Evolutionary conservation across 1,140 invertebrate species (phyloP), one percentile per base, ranked within the genome.

Genomic region (Anastrepha ludens): DNA sequence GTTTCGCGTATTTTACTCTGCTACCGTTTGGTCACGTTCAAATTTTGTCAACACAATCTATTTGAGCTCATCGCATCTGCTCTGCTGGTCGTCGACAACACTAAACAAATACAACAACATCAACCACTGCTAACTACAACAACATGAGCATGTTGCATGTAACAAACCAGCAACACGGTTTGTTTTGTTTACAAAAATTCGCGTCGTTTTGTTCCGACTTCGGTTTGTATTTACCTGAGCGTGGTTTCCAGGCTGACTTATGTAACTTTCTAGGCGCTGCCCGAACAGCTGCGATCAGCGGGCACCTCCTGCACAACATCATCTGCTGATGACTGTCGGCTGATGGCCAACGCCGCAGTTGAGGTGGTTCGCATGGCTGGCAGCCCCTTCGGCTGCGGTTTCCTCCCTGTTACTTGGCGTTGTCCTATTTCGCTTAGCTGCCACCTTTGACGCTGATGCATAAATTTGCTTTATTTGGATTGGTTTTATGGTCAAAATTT

Each of bases 11-110:
- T 65, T 86, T 64, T 17, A 41, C 67, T 65, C 41, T 86, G 85
- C 87, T 88, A 88, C 87, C 85, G 87, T 88, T 88, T 88, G 85
- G 87, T 88, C 87, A 88, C 87, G 87, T 88, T 88, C 87, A 86
- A 85, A 59, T 88, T 86, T 88, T 88, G 87, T 88, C 87, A 86
- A 88, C 87, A 88, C 65, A 88, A 88, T 88, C 87, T 88, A 50
- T 59, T 9, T 85, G 50, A 88, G 85, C 85, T 65, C 87, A 88
- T 88, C 87, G 81, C 87, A 58, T 55, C 70, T 74, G 67, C n/a
- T 74, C 3, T 81, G 15, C 74, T n/a, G 20, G 74, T 44, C 11
- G 67, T 74, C 39, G 39, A 44, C 67, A 74, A 47, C 67, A 47
- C 39, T 17, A 74, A 4, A 8, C n/a, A 62, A 62, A n/a, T 13